phyloP scores from a whole-genome alignment of 2,113 vertebrate species.

The Ariopsis seemanni region DNA sequence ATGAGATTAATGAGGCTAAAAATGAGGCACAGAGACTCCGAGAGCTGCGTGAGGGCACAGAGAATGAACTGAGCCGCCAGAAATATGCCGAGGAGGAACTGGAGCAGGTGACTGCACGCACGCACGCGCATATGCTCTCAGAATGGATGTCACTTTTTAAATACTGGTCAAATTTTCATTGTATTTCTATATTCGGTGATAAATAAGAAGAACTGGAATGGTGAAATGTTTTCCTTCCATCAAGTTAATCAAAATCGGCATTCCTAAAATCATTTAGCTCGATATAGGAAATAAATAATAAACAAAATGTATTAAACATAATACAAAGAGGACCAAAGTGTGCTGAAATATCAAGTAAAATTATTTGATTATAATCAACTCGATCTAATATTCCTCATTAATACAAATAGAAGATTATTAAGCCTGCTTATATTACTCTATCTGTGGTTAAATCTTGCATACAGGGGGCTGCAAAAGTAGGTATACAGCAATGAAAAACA shows the following conservation, averaged over 20 bases:
- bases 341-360: background rate
- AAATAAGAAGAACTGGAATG: background rate
- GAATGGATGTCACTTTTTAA: background rate
- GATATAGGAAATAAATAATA: background rate
- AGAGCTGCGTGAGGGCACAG: slow-evolving; percentile 83
- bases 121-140: background rate
- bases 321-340: background rate
- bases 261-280: background rate
- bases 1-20: slow-evolving; percentile 86
- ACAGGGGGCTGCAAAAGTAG: too few species aligned
- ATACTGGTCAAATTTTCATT: background rate
- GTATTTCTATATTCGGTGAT: too few species aligned
- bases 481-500: too few species aligned
- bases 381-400: background rate
- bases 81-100: slow-evolving; percentile 92
- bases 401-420: background rate
- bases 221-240: background rate
- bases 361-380: background rate
- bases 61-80: slow-evolving; percentile 87
- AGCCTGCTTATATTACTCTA: background rate
- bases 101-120: slow-evolving; percentile 79
- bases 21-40: slow-evolving; percentile 85
- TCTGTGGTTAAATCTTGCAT: background rate
- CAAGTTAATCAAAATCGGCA: background rate
- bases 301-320: background rate